Conservation (phyloP, 2,888 invertebrate species). For the Nomada flava region DNA sequence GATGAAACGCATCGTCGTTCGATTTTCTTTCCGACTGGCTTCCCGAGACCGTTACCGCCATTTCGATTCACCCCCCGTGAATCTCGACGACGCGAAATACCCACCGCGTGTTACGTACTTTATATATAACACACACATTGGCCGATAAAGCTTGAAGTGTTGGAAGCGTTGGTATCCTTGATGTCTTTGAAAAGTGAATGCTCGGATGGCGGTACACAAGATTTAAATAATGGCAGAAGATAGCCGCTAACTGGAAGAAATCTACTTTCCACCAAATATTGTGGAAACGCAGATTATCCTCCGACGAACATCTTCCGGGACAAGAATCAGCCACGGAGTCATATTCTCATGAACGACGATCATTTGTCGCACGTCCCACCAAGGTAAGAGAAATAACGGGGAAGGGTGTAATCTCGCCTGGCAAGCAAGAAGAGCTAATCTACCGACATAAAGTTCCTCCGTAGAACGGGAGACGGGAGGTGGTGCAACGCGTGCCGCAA, state of each 20-base stretch:
- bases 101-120: background rate
- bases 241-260: background rate
- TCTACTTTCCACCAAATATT: background rate
- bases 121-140: background rate
- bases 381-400: constrained; percentile 22
- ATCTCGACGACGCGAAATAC: background rate
- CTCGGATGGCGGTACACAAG: too few relatives aligned
- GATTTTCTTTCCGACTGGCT: constrained; percentile 29
- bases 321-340: background rate
- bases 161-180: background rate
- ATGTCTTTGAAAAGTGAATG: background rate
- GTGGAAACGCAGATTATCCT: background rate
- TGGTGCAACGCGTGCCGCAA: constrained; percentile 50
- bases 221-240: too few relatives aligned
- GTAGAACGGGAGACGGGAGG: constrained; percentile 11
- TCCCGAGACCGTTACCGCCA: background rate
- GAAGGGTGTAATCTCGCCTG: constrained; percentile 35
- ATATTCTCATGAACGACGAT: constrained; percentile 23
- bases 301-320: background rate
- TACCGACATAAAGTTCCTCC: constrained; percentile 40
- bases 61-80: background rate
- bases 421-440: constrained; percentile 44
- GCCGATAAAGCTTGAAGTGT: background rate
- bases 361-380: constrained; percentile 26
- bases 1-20: constrained; percentile 27